Evolutionary conservation across 2,797 vertebrate species (phyloP).

Genomic region (Melanotaenia nigrans): DNA sequence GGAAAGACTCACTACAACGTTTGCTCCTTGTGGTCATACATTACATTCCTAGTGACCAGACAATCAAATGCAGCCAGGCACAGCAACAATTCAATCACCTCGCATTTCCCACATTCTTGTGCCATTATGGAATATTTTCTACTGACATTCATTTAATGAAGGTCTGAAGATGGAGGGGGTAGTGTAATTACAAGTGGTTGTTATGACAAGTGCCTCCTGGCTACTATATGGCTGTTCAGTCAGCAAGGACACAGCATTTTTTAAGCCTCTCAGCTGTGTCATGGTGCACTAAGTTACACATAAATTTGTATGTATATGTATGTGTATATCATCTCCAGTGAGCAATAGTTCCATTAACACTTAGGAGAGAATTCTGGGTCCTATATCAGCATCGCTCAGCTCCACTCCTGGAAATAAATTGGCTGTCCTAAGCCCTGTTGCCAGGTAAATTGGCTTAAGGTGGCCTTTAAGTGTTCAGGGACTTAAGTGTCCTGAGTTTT

Average conservation of each 20-base stretch:
- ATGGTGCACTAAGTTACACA: constrained; percentile 44
- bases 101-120: constrained; percentile 36
- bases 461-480: constrained; percentile 80
- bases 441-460: constrained; percentile 85
- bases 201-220: constrained; percentile 40
- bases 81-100: constrained; percentile 49
- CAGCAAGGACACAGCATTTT: constrained; percentile 55
- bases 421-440: constrained; percentile 76
- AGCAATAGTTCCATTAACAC: constrained; percentile 73
- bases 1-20: constrained; percentile 72
- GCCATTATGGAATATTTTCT: constrained; percentile 31
- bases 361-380: constrained; percentile 53
- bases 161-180: constrained; percentile 38
- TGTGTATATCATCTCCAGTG: constrained; percentile 59
- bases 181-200: constrained; percentile 46
- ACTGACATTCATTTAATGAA: constrained; percentile 45
- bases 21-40: constrained; percentile 45
- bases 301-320: not conserved
- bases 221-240: constrained; percentile 39
- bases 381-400: constrained; percentile 70
- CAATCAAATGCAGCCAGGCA: constrained; percentile 31
- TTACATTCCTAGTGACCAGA: constrained; percentile 6
- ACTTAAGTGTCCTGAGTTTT: constrained; percentile 78
- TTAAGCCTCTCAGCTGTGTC: constrained; percentile 50
- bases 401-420: constrained; percentile 80